Conservation (phyloP, 2,888 invertebrate genomes). For the Rhogogaster chlorosoma region DNA sequence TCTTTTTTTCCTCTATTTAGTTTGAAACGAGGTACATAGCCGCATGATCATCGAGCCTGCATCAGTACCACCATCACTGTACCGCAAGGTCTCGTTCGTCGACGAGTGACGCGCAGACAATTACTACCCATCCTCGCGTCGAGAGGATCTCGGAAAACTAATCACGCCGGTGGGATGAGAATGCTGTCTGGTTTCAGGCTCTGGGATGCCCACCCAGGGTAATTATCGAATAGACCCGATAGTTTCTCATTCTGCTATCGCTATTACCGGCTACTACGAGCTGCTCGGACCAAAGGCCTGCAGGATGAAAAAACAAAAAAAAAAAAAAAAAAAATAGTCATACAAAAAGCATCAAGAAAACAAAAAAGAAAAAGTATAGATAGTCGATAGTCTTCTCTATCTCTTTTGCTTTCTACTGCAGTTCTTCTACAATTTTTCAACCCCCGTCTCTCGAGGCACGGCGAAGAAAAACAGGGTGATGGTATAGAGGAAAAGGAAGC, state of each 20-base stretch:
- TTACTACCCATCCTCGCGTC: conserved; percentile 3
- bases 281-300: not conserved
- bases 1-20: not conserved
- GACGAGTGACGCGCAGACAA: conserved; percentile 21
- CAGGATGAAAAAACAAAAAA: not conserved
- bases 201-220: conserved; percentile 23
- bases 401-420: not conserved
- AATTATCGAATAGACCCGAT: conserved; percentile 49
- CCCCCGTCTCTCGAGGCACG: not conserved
- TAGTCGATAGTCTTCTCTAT: not conserved
- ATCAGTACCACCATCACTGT: not conserved
- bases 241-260: conserved; percentile 46
- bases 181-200: not conserved
- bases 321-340: not conserved
- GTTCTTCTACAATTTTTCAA: not conserved
- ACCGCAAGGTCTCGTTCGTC: not conserved
- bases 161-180: conserved; percentile 23
- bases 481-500: not conserved
- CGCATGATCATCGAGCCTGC: conserved; percentile 17
- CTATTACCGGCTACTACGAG: not conserved
- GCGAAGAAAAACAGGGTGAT: not conserved
- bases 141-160: conserved; percentile 41
- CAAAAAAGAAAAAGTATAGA: not conserved
- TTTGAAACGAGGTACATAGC: not conserved
- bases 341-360: not conserved